Evolutionary conservation across 2,113 vertebrate genomes (phyloP), one percentile per base, ranked within the genome.

Genomic region (Willisornis vidua): DNA sequence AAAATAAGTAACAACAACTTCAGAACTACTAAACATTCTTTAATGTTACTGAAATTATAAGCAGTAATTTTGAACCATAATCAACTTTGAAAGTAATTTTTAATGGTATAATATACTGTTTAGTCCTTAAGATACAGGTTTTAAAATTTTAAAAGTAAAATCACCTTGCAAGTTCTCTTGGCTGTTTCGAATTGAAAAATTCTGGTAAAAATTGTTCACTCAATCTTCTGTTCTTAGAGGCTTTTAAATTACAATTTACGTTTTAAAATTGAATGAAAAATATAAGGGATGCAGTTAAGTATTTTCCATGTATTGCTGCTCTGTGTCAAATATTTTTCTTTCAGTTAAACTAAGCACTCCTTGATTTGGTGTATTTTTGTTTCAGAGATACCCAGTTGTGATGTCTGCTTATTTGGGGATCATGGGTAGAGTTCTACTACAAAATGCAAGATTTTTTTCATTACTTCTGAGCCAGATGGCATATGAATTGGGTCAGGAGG

Each of bases 331-430:
- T 61, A 10, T 80, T 51, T 77, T 70, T 51, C 14, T 61, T 39
- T 76, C 39, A 39, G n/a, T 74, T 72, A 57, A 67, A 65, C 8
- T 51, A 79, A 72, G 31, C 7, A 11, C 8, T 4, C 10, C 74
- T 90, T 80, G 19, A 49, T 92, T 45, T 77, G 15, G 1, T 79
- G 89, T 78, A 18, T 41, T 95, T 95, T 81, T 51, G 4, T 96
- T 92, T 59, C 98, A 99, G 99, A 98, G 98, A 79, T 99, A 99
- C 72, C 99, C 99, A 6, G 99, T 99, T 68, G 98, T 99, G 89
- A 99, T 99, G 99, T 99, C 99, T 61, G 99, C 99, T 15, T 99
- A 99, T 91, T 97, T 99, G 5, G 99, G 99, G 41, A 98, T 99
- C 58, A 98, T 99, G 77, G 99, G 99, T 86, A 98, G 99, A 61